Evolutionary conservation across 2,113 vertebrate species (phyloP).

Genomic region (Rissa tridactyla): DNA sequence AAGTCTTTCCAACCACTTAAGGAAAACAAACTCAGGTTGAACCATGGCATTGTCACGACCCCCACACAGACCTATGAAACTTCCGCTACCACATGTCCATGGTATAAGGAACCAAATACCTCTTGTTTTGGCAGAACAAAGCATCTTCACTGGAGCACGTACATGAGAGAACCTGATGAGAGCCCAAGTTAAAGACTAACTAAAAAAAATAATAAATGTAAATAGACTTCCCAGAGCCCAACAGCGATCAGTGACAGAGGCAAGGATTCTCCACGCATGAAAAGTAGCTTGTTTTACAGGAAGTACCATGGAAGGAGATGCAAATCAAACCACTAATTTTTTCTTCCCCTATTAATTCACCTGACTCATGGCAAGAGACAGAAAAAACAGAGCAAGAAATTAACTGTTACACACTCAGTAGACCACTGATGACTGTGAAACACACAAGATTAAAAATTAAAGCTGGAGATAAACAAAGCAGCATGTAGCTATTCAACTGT

Average conservation of each 20-base stretch:
- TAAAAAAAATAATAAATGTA: neutral
- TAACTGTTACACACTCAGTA: neutral
- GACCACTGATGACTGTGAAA: neutral
- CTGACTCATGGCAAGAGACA: accelerated
- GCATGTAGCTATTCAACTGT: neutral
- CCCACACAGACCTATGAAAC: neutral
- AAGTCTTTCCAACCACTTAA: neutral
- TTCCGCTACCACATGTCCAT: neutral
- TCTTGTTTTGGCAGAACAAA: neutral
- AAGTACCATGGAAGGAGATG: neutral
- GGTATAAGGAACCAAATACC: neutral
- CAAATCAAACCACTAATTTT: neutral
- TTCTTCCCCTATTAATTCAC: neutral
- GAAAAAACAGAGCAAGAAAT: neutral
- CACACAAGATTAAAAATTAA: neutral
- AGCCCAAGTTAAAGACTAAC: neutral
- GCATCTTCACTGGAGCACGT: neutral
- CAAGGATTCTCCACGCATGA: neutral
- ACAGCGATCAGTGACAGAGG: neutral
- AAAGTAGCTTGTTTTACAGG: neutral
- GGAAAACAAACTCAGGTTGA: neutral
- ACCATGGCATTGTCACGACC: accelerated
- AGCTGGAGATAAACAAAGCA: neutral
- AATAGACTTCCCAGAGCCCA: neutral
- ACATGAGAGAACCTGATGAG: neutral